A percentile compares a stretch with the other conserved stretches of the same genome.
phyloP scores from a whole-genome alignment of 2,888 invertebrate species.

The Mythimna loreyi region DNA sequence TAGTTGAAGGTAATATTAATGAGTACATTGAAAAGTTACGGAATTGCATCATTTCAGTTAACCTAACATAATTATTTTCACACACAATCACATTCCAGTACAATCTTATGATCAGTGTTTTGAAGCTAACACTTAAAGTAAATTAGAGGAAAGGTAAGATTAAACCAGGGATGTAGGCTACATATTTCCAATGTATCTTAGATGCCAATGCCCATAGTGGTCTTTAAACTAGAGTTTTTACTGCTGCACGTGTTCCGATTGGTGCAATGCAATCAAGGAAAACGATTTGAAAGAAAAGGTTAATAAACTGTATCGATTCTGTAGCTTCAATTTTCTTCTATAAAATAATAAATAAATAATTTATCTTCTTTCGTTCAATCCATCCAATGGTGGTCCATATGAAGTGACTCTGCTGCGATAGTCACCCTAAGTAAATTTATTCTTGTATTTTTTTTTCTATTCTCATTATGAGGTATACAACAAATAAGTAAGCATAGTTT shows the following conservation, averaged over 20 bases:
- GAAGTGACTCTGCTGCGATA: too few species aligned
- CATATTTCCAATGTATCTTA: constrained; percentile 38
- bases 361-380: too few species aligned
- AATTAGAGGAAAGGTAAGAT: constrained; percentile 1
- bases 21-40: too few species aligned
- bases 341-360: not conserved
- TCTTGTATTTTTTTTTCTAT: too few species aligned
- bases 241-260: constrained; percentile 56
- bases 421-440: too few species aligned
- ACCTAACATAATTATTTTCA: too few species aligned
- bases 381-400: too few species aligned
- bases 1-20: too few species aligned
- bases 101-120: not conserved
- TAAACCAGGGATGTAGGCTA: constrained; percentile 19
- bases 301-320: constrained; percentile 16
- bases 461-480: too few species aligned
- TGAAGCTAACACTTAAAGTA: constrained; percentile 3
- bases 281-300: constrained; percentile 43
- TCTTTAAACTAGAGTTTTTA: constrained; percentile 57
- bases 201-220: constrained; percentile 51
- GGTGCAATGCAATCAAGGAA: constrained; percentile 57
- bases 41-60: too few species aligned
- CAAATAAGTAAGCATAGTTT: not conserved
- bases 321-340: not conserved
- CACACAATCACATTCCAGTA: not conserved